Base-by-base conservation (phyloP, 2,888 invertebrate genomes). In the Epirrhoe tristata region DNA sequence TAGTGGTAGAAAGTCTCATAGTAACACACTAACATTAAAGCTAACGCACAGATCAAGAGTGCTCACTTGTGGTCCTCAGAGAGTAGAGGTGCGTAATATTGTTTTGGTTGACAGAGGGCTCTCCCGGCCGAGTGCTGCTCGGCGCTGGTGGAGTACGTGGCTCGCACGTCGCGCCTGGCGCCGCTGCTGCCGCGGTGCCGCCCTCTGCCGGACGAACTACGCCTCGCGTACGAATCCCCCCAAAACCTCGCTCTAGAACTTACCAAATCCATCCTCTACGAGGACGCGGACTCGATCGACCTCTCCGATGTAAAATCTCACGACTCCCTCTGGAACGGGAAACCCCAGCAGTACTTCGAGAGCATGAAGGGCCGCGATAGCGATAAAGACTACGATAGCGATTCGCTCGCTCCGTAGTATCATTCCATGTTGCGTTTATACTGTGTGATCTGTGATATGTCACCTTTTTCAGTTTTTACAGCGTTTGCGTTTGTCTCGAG, bases 331-430 rank as follows among this genome's bases (percentile, higher is more conserved):
- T 96, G 94, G 96, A 93, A 87, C 83, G 93, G 82, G 76, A 90
- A 82, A 79, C 91, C 88, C 77, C 94, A 85, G 80, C 91, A 88
- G 65, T 96, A 95, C 84, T 96, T 96, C 82, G 96, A 96, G 85
- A 96, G 96, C 85, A 95, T 96, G 85, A 82, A 88, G 82, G 95
- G 93, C 54, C 46, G 67, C 6, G 73, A 68, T 14, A 72, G 72
- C 58, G 75, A 75, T 17, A 84, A 85, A 16, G 67, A 67, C n/a
- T 89, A 88, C 73, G 90, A 90, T 63, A 81, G 80, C 67, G 92
- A 91, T 72, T 92, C 92, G 48, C 81, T 91, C 50, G 87, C 86
- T 17, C 78, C 78, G 6, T 70, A 63, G 69, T 60, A 58, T 58
- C 74, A 74, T 81, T 82, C 81, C 83, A 80, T 77, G 70, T 70